Conservation (phyloP, 2,797 vertebrate genomes). For the Peromyscus melanophrys region DNA sequence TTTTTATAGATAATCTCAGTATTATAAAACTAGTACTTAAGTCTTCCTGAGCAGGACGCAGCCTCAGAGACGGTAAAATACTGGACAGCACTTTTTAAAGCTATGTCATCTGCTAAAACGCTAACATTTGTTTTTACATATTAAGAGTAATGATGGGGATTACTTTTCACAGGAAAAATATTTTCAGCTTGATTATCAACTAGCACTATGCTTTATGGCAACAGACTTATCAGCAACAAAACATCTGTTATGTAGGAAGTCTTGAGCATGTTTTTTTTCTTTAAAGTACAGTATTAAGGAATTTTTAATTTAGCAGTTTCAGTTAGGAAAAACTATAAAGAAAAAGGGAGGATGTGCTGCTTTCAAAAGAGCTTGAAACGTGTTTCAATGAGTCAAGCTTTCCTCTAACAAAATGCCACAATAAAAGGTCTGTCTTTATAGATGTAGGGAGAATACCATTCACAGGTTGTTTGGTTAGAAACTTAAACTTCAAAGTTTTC, state of each 20-base stretch:
- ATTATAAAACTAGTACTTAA: slow-evolving; percentile 35
- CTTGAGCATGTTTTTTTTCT: slow-evolving; percentile 65
- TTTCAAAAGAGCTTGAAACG: slow-evolving; percentile 67
- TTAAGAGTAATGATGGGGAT: slow-evolving; percentile 46
- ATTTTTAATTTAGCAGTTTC: slow-evolving; percentile 55
- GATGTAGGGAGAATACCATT: slow-evolving; percentile 14
- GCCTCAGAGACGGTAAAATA: not conserved
- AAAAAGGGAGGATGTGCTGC: slow-evolving; percentile 61
- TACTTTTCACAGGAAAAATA: slow-evolving; percentile 69
- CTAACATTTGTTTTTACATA: slow-evolving; percentile 62
- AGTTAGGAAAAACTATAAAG: slow-evolving; percentile 61
- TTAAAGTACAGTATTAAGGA: slow-evolving; percentile 66
- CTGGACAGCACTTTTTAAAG: slow-evolving; percentile 48
- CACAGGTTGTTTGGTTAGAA: slow-evolving; percentile 69
- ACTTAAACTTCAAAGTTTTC: slow-evolving; percentile 57
- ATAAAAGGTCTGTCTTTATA: slow-evolving; percentile 63
- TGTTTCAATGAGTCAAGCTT: slow-evolving; percentile 65
- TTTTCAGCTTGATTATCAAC: slow-evolving; percentile 75
- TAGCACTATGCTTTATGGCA: slow-evolving; percentile 62
- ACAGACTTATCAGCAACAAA: slow-evolving; percentile 77
- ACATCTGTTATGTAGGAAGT: slow-evolving; percentile 71
- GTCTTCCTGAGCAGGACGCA: slow-evolving; percentile 4
- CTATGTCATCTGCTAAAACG: slow-evolving; percentile 23
- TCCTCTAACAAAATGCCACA: slow-evolving; percentile 71
- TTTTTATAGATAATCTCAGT: not conserved